Evolutionary conservation across 1,140 invertebrate genomes (phyloP).

Genomic region (Brachionus paranguensis): DNA sequence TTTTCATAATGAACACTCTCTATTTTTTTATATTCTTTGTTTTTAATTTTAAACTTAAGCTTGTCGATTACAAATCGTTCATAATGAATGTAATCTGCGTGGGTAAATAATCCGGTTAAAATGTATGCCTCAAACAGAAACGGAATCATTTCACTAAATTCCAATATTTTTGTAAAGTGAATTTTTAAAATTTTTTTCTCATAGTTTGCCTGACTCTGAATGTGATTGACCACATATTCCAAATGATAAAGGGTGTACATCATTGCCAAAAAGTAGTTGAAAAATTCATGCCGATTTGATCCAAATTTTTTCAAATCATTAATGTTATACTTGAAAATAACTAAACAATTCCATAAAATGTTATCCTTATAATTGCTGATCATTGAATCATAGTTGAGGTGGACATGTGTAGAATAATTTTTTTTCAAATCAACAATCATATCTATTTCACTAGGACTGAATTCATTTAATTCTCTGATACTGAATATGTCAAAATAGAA

Average conservation of each 20-base stretch:
- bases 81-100: not conserved
- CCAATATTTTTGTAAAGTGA: not conserved
- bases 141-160: not conserved
- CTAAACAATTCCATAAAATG: constrained; percentile 31
- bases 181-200: not conserved
- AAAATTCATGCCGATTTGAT: not conserved
- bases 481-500: constrained; percentile 35
- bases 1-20: not conserved
- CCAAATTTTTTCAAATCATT: not conserved
- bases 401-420: not conserved
- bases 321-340: constrained; percentile 2
- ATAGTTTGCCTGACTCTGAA: not conserved
- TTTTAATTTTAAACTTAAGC: not conserved
- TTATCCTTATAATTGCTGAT: not conserved
- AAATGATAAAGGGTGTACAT: not conserved
- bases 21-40: not conserved
- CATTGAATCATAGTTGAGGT: not conserved
- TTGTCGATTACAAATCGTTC: not conserved
- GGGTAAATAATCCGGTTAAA: not conserved
- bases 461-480: not conserved
- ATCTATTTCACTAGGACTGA: not conserved
- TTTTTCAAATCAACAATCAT: not conserved
- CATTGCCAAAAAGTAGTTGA: constrained; percentile 8
- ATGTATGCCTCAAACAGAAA: not conserved
- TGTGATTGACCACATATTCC: constrained; percentile 6